Percentiles rank a stretch among this genome's conserved stretches.
Conservation (phyloP, 2,113 vertebrate genomes). For the Ginglymostoma cirratum region DNA sequence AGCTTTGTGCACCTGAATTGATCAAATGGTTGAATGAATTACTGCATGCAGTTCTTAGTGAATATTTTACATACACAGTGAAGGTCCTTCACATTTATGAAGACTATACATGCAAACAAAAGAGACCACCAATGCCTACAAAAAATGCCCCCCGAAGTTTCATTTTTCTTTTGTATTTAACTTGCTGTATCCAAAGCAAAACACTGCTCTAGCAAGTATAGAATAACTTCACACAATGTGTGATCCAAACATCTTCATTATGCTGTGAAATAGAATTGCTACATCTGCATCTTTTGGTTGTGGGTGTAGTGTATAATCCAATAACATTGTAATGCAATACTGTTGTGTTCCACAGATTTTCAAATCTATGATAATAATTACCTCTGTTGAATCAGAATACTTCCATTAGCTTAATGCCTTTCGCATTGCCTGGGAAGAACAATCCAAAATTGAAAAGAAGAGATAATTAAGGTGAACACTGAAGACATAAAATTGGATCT, state of each 20-base stretch:
- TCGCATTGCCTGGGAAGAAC: not conserved
- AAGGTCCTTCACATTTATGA: not conserved
- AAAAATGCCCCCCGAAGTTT: not conserved
- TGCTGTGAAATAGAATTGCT: not conserved
- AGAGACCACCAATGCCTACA: not conserved
- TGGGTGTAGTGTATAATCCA: not conserved
- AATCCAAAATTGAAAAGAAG: not conserved
- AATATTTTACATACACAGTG: not conserved
- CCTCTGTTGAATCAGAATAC: not conserved
- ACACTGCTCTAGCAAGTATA: not conserved
- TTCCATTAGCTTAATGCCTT: slow-evolving; percentile 29
- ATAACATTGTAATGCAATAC: not conserved
- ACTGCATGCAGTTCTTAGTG: not conserved
- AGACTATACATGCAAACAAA: not conserved
- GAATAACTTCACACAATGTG: not conserved
- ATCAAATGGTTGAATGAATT: too few relatives aligned
- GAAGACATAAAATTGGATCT: slow-evolving; percentile 13
- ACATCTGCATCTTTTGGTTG: not conserved
- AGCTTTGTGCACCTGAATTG: too few relatives aligned
- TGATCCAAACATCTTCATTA: not conserved
- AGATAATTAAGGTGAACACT: slow-evolving; percentile 12
- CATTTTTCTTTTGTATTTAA: not conserved
- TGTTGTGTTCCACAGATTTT: not conserved
- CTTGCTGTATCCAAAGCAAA: not conserved
- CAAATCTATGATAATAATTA: slow-evolving; percentile 7